phyloP scores from a whole-genome alignment of 2,888 invertebrate genomes.

The Melieria omissa region DNA sequence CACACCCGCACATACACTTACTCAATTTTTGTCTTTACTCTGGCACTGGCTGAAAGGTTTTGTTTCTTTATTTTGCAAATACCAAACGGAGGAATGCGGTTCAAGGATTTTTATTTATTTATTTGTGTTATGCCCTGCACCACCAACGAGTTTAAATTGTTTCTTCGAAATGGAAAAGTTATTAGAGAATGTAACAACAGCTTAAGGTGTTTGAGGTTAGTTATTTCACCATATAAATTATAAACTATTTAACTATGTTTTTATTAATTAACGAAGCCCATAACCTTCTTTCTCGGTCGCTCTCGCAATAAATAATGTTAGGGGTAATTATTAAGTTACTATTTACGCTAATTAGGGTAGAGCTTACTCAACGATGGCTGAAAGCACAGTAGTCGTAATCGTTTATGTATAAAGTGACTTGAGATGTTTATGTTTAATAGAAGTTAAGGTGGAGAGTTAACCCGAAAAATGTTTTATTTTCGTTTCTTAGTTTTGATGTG shows the following conservation, averaged over 20 bases:
- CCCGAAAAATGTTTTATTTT: conserved; percentile 67
- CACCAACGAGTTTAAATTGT: conserved; percentile 16
- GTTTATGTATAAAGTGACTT: conserved; percentile 9
- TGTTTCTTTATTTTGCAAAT: conserved; percentile 51
- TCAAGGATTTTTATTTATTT: conserved; percentile 11
- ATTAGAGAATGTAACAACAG: too few relatives aligned
- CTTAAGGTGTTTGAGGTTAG: too few relatives aligned
- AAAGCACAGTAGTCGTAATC: conserved; percentile 4
- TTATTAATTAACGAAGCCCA: too few relatives aligned
- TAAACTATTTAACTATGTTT: too few relatives aligned
- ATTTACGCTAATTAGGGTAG: background rate
- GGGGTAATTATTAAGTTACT: too few relatives aligned
- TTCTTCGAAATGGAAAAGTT: too few relatives aligned
- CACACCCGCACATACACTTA: conserved; percentile 43
- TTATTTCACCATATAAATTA: too few relatives aligned
- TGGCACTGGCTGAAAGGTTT: conserved; percentile 43
- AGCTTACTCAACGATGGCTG: conserved; percentile 16
- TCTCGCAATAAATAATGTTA: too few relatives aligned
- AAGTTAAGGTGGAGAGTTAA: conserved; percentile 33
- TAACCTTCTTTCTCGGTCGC: too few relatives aligned
- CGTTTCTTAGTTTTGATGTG: conserved; percentile 45
- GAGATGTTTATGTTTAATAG: conserved; percentile 13
- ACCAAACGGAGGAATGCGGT: conserved; percentile 42
- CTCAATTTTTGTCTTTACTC: conserved; percentile 29
- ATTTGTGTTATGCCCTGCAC: conserved; percentile 18